Evolutionary conservation across 2,797 vertebrate species (phyloP).

Genomic region (Bradypus variegatus): DNA sequence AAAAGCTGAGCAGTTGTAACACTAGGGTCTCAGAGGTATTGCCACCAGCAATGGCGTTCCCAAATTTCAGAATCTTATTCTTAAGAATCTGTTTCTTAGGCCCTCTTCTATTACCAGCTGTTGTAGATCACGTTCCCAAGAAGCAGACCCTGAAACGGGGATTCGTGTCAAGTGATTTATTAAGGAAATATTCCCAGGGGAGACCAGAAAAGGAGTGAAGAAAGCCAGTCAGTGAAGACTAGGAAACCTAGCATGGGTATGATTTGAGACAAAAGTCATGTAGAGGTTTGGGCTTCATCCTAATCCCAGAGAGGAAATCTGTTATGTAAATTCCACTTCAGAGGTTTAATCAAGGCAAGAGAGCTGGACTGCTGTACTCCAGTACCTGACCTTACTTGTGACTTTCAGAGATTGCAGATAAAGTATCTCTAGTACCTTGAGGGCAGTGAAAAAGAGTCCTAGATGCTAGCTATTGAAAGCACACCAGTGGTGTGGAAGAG

Average conservation of each 20-base stretch:
- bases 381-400: background rate
- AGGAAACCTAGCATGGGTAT: background rate
- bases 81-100: background rate
- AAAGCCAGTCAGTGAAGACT: background rate
- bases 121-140: background rate
- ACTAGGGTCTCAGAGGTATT: background rate
- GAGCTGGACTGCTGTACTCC: background rate
- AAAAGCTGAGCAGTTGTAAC: background rate
- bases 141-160: background rate
- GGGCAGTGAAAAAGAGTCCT: background rate
- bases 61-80: constrained; percentile 18
- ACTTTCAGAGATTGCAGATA: background rate
- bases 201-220: background rate
- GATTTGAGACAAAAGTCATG: background rate
- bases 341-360: background rate
- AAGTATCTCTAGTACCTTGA: background rate
- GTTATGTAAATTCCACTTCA: background rate
- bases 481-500: background rate
- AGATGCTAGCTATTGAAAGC: background rate
- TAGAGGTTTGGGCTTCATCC: background rate
- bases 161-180: background rate
- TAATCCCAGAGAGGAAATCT: background rate
- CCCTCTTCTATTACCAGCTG: background rate
- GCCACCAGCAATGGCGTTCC: background rate
- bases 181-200: background rate